Percentiles rank a stretch among this genome's conserved stretches.
Evolutionary conservation across 2,797 vertebrate species (phyloP).

Genomic region (Onychomys arenicola): DNA sequence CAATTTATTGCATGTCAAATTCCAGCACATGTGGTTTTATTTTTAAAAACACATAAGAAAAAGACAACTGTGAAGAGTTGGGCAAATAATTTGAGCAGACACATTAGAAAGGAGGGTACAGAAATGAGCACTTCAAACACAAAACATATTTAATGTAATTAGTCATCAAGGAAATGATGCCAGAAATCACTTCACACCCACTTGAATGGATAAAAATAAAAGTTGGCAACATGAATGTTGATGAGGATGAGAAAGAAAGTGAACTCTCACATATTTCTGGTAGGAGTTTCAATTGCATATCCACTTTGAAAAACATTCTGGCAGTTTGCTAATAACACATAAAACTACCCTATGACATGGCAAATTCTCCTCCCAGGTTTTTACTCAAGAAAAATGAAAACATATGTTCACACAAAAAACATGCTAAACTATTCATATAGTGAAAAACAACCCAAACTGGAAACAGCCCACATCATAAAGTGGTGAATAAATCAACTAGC

Average conservation of each 20-base stretch:
- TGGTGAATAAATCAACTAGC: slow-evolving; percentile 32
- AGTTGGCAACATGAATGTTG: slow-evolving; percentile 46
- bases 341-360: background rate
- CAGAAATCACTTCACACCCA: slow-evolving; percentile 68
- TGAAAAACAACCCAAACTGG: slow-evolving; percentile 12
- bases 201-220: slow-evolving; percentile 71
- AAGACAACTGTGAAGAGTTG: background rate
- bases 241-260: slow-evolving; percentile 62
- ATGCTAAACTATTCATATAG: slow-evolving; percentile 12
- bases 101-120: slow-evolving; percentile 31
- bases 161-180: slow-evolving; percentile 66
- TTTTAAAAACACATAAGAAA: background rate
- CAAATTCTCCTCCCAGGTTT: slow-evolving; percentile 4
- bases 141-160: slow-evolving; percentile 50
- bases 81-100: slow-evolving; percentile 43
- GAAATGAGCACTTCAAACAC: slow-evolving; percentile 56
- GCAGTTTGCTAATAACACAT: slow-evolving; percentile 53
- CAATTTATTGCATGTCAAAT: slow-evolving; percentile 16
- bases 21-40: background rate
- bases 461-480: slow-evolving; percentile 39
- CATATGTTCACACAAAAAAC: slow-evolving; percentile 40
- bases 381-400: slow-evolving; percentile 56
- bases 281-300: slow-evolving; percentile 44
- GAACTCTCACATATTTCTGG: slow-evolving; percentile 48
- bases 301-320: slow-evolving; percentile 57